These are phyloP conservation scores for Cylas formicarius DNA, from an alignment of 1,140 invertebrate species.

Conservation along the genomic window DNA sequence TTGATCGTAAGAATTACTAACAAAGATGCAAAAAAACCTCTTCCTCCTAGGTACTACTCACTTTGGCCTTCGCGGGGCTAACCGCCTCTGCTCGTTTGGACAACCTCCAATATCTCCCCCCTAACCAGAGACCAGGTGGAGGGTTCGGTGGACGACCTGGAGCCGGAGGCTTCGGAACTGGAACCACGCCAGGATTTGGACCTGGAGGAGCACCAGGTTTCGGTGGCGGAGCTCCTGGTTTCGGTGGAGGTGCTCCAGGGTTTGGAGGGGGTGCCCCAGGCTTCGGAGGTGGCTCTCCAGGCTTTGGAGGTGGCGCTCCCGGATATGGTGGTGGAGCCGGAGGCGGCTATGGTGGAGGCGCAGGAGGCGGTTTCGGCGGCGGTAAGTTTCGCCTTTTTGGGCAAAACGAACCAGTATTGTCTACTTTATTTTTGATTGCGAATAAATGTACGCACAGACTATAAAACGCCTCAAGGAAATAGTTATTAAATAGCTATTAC, in stretches of 20 bases:
- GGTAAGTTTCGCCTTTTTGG: too few relatives aligned
- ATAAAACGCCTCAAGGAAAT: too few relatives aligned
- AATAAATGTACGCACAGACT: too few relatives aligned
- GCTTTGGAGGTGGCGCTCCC: conserved; percentile 11
- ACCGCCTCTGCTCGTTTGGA: conserved; percentile 20
- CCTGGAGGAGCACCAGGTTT: neutral
- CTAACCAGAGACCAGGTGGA: conserved; percentile 10
- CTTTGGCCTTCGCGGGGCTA: conserved; percentile 19
- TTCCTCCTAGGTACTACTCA: conserved; percentile 8
- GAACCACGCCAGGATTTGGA: too few relatives aligned
- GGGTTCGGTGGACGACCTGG: conserved; percentile 9
- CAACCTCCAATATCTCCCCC: conserved; percentile 20
- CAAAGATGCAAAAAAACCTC: neutral
- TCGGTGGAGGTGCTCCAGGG: conserved; percentile 3
- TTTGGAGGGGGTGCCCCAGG: conserved; percentile 6
- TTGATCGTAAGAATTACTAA: too few relatives aligned
- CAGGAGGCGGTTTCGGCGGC: conserved; percentile 10
- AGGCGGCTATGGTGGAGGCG: conserved; percentile 9
- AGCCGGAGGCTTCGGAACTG: neutral
- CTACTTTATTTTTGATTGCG: too few relatives aligned
- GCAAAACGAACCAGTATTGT: too few relatives aligned
- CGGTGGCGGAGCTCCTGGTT: neutral
- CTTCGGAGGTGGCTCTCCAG: conserved; percentile 7
- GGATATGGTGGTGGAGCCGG: conserved; percentile 13
- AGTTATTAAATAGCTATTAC: too few relatives aligned